Percentiles rank a stretch among this genome's conserved stretches.
phyloP scores from a whole-genome alignment of 2,113 vertebrate species.

The Scalopus aquaticus region DNA sequence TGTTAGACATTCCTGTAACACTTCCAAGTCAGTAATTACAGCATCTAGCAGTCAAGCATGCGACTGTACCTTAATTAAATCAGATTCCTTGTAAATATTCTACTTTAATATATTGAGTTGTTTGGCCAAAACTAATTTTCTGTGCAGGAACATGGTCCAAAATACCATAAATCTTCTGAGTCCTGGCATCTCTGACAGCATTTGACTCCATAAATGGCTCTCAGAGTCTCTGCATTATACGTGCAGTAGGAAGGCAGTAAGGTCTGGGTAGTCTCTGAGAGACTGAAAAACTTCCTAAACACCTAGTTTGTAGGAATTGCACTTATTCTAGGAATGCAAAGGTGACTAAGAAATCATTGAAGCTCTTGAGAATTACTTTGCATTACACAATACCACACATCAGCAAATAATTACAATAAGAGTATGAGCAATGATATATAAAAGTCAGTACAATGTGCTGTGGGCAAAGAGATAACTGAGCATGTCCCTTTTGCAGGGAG shows the following conservation, averaged over 20 bases:
- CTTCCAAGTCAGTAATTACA: slow-evolving; percentile 19
- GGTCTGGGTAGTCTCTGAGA: not conserved
- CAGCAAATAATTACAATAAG: not conserved
- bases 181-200: not conserved
- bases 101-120: not conserved
- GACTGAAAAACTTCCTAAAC: not conserved
- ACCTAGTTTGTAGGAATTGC: not conserved
- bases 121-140: slow-evolving; percentile 60
- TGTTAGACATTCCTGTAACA: not conserved
- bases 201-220: not conserved
- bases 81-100: slow-evolving; percentile 41
- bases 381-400: not conserved
- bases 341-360: not conserved
- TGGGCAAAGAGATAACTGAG: not conserved
- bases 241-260: not conserved
- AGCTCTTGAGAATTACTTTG: not conserved
- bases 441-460: not conserved
- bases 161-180: slow-evolving; percentile 44
- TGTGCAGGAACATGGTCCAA: not conserved
- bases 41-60: not conserved
- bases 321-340: not conserved
- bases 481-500: rapidly evolving
- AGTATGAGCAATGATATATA: rapidly evolving
- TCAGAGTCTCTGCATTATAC: not conserved
- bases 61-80: slow-evolving; percentile 60